Percentiles rank a stretch among this genome's conserved stretches.
These are phyloP conservation scores for Argyra leucocephala DNA, from an alignment of 2,888 invertebrate genomes.

Conservation along the genomic window DNA sequence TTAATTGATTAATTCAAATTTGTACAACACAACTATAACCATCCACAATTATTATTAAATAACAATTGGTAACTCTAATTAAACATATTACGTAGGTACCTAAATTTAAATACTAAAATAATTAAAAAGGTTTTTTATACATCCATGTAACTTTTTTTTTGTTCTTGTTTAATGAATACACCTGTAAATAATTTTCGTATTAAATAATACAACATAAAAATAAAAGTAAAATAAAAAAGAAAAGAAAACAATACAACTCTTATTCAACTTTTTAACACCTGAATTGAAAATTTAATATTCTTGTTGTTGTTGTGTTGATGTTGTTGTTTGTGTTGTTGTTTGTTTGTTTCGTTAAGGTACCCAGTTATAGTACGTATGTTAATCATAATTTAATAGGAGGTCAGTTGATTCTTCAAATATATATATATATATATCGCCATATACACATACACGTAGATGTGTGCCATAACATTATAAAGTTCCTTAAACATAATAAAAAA, in stretches of 20 bases:
- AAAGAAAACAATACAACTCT: not conserved
- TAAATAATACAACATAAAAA: not conserved
- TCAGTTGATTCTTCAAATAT: not conserved
- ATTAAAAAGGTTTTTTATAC: too few species aligned
- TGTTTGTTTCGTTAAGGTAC: too few species aligned
- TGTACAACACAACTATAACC: too few species aligned
- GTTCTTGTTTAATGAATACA: too few species aligned
- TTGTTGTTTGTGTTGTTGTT: not conserved
- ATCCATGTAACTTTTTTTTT: too few species aligned
- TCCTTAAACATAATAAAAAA: not conserved
- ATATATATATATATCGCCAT: too few species aligned
- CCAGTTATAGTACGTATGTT: not conserved
- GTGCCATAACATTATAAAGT: not conserved
- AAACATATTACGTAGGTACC: too few species aligned
- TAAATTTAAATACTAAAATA: too few species aligned
- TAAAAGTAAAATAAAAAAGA: not conserved
- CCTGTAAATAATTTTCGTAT: not conserved
- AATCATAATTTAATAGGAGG: conserved; percentile 1
- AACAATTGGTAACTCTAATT: too few species aligned
- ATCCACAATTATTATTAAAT: too few species aligned
- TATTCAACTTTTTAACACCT: not conserved
- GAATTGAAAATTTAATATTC: not conserved
- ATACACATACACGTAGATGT: not conserved
- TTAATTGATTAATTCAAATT: too few species aligned
- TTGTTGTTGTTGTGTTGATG: not conserved